phyloP scores from a whole-genome alignment of 2,113 vertebrate genomes.

The Dromaius novaehollandiae region DNA sequence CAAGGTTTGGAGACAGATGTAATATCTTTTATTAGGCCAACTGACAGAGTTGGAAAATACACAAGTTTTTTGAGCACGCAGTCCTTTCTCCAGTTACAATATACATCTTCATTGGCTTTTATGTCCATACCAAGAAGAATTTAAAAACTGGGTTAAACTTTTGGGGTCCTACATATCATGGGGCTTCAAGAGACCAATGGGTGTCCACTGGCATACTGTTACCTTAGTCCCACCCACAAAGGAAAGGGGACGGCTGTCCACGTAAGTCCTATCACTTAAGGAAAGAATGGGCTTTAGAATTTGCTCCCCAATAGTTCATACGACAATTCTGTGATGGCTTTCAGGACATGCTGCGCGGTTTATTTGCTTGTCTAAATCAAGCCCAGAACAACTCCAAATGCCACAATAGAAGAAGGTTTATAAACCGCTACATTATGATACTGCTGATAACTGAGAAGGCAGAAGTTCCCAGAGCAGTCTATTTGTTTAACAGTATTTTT shows the following conservation, averaged over 20 bases:
- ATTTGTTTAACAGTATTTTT: background rate
- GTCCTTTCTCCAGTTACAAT: background rate
- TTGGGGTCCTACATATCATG: background rate
- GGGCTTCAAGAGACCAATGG: background rate
- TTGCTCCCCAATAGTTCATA: background rate
- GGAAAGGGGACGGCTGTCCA: background rate
- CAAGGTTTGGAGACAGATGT: background rate
- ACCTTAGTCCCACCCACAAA: background rate
- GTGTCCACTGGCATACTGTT: background rate
- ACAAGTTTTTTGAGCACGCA: background rate
- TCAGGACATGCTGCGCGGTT: background rate
- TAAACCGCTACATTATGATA: background rate
- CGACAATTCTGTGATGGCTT: background rate
- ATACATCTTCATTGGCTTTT: background rate
- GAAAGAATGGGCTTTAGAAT: background rate
- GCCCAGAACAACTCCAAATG: background rate
- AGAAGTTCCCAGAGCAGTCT: background rate
- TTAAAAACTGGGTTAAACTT: background rate
- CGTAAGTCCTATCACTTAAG: background rate
- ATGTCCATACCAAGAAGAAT: background rate
- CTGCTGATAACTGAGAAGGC: background rate
- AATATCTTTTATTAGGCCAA: background rate
- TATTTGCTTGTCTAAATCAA: background rate
- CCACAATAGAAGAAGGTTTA: background rate
- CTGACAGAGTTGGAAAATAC: background rate